phyloP scores from a whole-genome alignment of 64 coral and sea anemone species.

The Catalaphyllia jardinei region DNA sequence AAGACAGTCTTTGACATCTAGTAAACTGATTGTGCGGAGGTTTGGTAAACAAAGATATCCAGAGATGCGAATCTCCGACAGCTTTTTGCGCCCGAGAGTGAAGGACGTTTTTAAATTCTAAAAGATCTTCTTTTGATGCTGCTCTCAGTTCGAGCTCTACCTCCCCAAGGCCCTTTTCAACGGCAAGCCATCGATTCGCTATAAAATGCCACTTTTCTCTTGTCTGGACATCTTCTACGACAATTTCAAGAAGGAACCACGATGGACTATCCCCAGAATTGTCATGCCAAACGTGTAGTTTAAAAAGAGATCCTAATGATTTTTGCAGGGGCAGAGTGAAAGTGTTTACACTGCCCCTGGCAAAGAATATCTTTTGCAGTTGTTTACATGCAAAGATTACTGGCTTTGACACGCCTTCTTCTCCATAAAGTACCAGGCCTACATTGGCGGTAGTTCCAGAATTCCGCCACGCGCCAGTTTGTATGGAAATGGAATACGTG shows the following conservation, averaged over 20 bases:
- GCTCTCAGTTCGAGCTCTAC: constrained; percentile 29
- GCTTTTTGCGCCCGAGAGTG: constrained; percentile 63
- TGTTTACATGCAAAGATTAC: constrained; percentile 4
- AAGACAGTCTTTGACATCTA: constrained; percentile 78
- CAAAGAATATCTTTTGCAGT: constrained; percentile 46
- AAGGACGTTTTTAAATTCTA: constrained; percentile 68
- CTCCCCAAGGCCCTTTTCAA: constrained; percentile 37
- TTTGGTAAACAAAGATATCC: constrained; percentile 72
- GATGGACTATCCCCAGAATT: constrained; percentile 66
- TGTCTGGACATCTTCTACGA: constrained; percentile 39
- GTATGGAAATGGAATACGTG: constrained; percentile 6
- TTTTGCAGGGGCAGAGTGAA: constrained; percentile 46
- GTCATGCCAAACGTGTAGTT: constrained; percentile 70
- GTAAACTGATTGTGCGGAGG: constrained; percentile 74
- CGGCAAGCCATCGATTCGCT: constrained; percentile 73
- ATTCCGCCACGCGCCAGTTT: constrained; percentile 61
- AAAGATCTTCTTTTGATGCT: constrained; percentile 12
- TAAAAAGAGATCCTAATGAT: constrained; percentile 56
- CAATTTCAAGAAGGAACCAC: constrained; percentile 74
- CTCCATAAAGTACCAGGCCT: constrained; percentile 51
- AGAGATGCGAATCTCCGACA: constrained; percentile 72
- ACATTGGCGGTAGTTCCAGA: constrained; percentile 65
- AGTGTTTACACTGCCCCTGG: constrained; percentile 75
- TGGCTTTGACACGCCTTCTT: constrained; percentile 30
- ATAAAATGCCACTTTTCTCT: constrained; percentile 68